phyloP scores from a whole-genome alignment of 2,888 invertebrate genomes.

The Drosophila mayaguana region DNA sequence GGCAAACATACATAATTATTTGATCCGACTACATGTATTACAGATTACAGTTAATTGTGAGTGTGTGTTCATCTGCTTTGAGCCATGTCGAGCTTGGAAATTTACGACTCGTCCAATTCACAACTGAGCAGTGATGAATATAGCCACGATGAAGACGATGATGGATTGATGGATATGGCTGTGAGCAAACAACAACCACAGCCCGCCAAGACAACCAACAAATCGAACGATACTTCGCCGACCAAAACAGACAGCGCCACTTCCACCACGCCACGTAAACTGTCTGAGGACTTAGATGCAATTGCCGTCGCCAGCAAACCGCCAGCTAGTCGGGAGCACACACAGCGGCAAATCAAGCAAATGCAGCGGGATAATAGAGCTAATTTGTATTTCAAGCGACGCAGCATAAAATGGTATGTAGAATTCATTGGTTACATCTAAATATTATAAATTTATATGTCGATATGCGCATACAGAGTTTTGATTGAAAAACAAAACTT shows the following conservation, averaged over 20 bases:
- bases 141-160: conserved; percentile 64
- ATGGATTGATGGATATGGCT: conserved; percentile 66
- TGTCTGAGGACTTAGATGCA: conserved; percentile 25
- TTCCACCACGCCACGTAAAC: conserved; percentile 22
- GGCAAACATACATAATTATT: conserved; percentile 24
- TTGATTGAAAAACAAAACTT: no score
- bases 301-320: conserved; percentile 7
- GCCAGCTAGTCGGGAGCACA: conserved; percentile 25
- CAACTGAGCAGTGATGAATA: conserved; percentile 73
- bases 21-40: conserved; percentile 4
- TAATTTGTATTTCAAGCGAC: conserved; percentile 51
- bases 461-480: no score
- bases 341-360: conserved; percentile 34
- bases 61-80: conserved; percentile 6
- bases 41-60: conserved; percentile 5
- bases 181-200: conserved; percentile 50
- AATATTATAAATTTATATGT: background rate
- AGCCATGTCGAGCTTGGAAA: conserved; percentile 63
- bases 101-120: conserved; percentile 75
- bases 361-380: conserved; percentile 26
- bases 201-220: conserved; percentile 15
- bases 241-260: conserved; percentile 22
- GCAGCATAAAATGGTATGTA: conserved; percentile 61
- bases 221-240: conserved; percentile 30
- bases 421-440: background rate